Conservation (phyloP, 2,113 vertebrate species). For the Centropus unirufus region DNA sequence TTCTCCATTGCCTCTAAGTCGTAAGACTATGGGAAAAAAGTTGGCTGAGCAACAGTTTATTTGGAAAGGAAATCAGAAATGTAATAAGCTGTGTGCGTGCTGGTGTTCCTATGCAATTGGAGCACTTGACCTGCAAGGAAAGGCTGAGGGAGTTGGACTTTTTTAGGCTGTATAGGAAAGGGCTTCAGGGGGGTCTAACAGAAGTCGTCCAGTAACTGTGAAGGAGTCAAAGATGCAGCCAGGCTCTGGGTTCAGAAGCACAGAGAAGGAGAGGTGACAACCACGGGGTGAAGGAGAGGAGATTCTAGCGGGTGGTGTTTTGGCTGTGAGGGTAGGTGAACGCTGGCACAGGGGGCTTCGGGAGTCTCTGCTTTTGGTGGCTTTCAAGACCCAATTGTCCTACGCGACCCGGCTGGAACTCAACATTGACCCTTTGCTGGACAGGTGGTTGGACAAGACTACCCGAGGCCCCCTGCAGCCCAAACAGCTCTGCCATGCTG, state of each 20-base stretch:
- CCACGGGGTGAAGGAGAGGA: rapidly evolving
- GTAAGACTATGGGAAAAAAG: not conserved
- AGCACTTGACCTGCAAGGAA: rapidly evolving
- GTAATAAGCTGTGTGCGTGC: not conserved
- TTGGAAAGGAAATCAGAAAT: not conserved
- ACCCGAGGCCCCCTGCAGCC: not conserved
- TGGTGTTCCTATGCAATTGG: rapidly evolving
- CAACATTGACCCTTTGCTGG: rapidly evolving
- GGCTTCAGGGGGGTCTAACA: no score
- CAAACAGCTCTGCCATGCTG: rapidly evolving
- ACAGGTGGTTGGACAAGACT: not conserved
- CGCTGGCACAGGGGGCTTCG: rapidly evolving
- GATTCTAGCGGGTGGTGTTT: not conserved
- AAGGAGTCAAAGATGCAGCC: rapidly evolving
- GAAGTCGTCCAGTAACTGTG: not conserved
- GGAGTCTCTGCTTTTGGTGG: not conserved
- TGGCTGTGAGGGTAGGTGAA: not conserved
- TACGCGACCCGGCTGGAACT: not conserved
- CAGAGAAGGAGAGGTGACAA: not conserved
- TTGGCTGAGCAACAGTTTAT: not conserved
- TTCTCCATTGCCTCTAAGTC: rapidly evolving
- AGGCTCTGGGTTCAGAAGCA: not conserved
- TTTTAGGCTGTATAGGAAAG: no score
- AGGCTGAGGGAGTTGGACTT: not conserved
- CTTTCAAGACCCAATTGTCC: not conserved